These are phyloP conservation scores for Hipposideros larvatus DNA, from an alignment of 2,797 vertebrate genomes.

Conservation along the genomic window DNA sequence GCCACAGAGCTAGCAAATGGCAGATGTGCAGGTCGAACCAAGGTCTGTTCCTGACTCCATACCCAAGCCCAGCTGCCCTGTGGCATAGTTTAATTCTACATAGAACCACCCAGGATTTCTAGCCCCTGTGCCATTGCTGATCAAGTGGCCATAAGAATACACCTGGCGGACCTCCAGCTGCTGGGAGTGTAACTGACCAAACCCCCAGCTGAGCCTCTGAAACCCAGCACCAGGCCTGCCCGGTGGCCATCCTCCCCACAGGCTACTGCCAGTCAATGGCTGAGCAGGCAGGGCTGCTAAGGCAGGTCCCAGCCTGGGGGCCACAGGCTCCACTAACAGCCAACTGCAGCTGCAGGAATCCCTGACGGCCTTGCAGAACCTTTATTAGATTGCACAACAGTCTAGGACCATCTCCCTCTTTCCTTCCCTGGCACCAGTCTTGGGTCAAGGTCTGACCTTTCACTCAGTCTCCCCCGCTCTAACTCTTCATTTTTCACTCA, in stretches of 20 bases:
- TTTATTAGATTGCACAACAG: not conserved
- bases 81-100: not conserved
- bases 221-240: not conserved
- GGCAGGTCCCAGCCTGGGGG: not conserved
- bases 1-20: not conserved
- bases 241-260: not conserved
- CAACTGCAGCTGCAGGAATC: not conserved
- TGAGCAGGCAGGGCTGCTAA: not conserved
- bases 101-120: not conserved
- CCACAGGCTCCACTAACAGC: accelerated
- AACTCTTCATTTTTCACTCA: not conserved
- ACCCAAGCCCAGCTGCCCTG: not conserved
- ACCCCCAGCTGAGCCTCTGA: not conserved
- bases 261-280: not conserved
- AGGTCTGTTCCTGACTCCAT: not conserved
- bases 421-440: not conserved
- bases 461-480: not conserved
- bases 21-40: not conserved
- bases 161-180: not conserved
- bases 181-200: not conserved
- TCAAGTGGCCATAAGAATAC: not conserved
- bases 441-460: not conserved
- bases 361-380: accelerated
- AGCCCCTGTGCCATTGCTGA: not conserved
- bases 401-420: not conserved